A percentile compares a stretch with the other conserved stretches of the same genome.
These are phyloP conservation scores for Schrankia costaestrigalis DNA, from an alignment of 2,888 invertebrate species.

Conservation along the genomic window DNA sequence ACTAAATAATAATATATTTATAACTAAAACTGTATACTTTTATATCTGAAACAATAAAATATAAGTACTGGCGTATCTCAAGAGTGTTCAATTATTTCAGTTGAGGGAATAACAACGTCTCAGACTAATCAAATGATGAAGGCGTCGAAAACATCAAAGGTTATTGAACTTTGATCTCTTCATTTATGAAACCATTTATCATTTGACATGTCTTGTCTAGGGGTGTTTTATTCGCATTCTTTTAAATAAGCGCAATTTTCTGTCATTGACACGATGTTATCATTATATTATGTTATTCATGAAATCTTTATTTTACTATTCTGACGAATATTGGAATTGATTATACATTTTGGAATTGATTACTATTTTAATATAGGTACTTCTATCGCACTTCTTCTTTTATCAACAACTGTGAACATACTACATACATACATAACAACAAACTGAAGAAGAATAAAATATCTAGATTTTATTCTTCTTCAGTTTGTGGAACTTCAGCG, in stretches of 20 bases:
- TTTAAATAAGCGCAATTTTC: conserved; percentile 5
- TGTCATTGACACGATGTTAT: conserved; percentile 10
- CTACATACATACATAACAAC: too few relatives aligned
- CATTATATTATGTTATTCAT: too few relatives aligned
- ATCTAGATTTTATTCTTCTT: too few relatives aligned
- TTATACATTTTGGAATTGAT: too few relatives aligned
- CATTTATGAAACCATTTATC: conserved; percentile 18
- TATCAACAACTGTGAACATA: too few relatives aligned
- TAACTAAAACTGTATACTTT: conserved; percentile 2
- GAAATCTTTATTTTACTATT: too few relatives aligned
- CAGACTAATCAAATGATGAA: conserved; percentile 14
- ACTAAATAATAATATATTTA: conserved; percentile 1
- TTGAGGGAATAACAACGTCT: conserved; percentile 4
- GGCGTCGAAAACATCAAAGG: conserved; percentile 10
- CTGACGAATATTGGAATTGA: too few relatives aligned
- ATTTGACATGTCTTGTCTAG: conserved; percentile 11
- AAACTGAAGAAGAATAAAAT: too few relatives aligned
- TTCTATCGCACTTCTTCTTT: too few relatives aligned
- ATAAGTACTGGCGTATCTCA: neutral
- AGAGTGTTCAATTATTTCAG: conserved; percentile 1
- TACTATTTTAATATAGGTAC: too few relatives aligned
- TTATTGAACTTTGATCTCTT: conserved; percentile 18
- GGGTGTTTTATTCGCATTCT: conserved; percentile 18
- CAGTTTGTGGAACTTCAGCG: too few relatives aligned
- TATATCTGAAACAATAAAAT: conserved; percentile 1